Percentiles rank a stretch among this genome's conserved stretches.
These are phyloP conservation scores for Psophia crepitans DNA, from an alignment of 2,113 vertebrate genomes.

Conservation along the genomic window DNA sequence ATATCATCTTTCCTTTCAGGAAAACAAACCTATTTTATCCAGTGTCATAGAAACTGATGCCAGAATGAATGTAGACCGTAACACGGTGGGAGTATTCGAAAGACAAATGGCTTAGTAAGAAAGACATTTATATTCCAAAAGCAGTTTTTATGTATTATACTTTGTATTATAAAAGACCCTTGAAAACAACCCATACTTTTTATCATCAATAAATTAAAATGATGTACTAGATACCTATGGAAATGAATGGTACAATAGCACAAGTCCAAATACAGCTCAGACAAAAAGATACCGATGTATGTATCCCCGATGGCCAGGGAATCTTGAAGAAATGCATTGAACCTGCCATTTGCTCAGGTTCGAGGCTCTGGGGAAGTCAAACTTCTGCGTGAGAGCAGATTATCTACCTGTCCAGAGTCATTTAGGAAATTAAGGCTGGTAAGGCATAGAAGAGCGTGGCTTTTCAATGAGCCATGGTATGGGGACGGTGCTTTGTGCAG, in stretches of 20 bases:
- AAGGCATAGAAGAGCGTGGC: background rate
- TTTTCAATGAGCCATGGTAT: background rate
- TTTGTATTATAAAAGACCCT: background rate
- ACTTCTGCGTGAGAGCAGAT: background rate
- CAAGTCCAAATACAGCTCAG: background rate
- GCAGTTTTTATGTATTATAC: background rate
- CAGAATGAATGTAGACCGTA: background rate
- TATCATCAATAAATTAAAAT: background rate
- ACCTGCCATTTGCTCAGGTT: background rate
- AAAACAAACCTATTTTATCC: conserved; percentile 32
- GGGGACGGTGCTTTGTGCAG: background rate
- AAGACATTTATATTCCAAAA: background rate
- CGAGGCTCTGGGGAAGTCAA: background rate
- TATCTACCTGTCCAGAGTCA: background rate
- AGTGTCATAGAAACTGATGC: conserved; percentile 32
- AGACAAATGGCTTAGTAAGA: conserved; percentile 19
- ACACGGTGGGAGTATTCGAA: conserved; percentile 4
- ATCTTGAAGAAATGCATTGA: background rate
- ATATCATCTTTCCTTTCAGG: background rate
- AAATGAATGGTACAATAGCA: background rate
- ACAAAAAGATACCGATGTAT: background rate
- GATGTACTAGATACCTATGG: background rate
- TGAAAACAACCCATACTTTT: background rate
- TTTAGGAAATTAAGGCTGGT: background rate
- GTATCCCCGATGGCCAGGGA: background rate